Evolutionary conservation across 35 echinoderm and acorn worm genomes (phyloP).

Genomic region (Anneissia japonica): DNA sequence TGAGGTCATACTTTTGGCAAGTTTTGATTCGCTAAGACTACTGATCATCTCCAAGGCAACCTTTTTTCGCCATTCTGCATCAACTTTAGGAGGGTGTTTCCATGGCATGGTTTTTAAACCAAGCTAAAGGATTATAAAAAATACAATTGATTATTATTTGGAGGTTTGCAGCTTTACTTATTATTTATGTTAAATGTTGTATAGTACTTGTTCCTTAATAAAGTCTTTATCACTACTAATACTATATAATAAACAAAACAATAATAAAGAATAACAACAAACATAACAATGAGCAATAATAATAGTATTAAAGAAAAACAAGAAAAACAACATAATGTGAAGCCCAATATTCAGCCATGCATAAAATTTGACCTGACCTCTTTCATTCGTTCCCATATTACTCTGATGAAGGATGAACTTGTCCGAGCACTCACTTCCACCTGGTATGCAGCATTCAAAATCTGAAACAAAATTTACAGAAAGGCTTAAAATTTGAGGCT

Average conservation of each 20-base stretch:
- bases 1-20: slow-evolving; percentile 91
- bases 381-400: slow-evolving; percentile 96
- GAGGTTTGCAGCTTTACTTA: too few species aligned
- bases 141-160: too few species aligned
- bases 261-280: background rate
- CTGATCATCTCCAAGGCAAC: slow-evolving; percentile 83
- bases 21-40: slow-evolving; percentile 89
- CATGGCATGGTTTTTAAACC: slow-evolving; percentile 84
- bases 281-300: too few species aligned
- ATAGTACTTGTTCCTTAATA: too few species aligned
- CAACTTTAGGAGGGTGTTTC: slow-evolving; percentile 77
- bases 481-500: too few species aligned
- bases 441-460: slow-evolving; percentile 91
- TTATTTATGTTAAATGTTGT: too few species aligned
- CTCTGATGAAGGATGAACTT: slow-evolving; percentile 73
- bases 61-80: slow-evolving; percentile 91
- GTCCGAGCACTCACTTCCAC: slow-evolving; percentile 78
- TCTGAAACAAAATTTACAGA: slow-evolving; percentile 34
- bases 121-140: too few species aligned
- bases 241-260: too few species aligned
- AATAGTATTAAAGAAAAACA: background rate
- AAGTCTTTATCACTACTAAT: too few species aligned
- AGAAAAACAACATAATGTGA: background rate
- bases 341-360: background rate
- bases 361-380: slow-evolving; percentile 42